Base-by-base conservation (phyloP, 2,888 invertebrate species). In the Acheta domesticus region DNA sequence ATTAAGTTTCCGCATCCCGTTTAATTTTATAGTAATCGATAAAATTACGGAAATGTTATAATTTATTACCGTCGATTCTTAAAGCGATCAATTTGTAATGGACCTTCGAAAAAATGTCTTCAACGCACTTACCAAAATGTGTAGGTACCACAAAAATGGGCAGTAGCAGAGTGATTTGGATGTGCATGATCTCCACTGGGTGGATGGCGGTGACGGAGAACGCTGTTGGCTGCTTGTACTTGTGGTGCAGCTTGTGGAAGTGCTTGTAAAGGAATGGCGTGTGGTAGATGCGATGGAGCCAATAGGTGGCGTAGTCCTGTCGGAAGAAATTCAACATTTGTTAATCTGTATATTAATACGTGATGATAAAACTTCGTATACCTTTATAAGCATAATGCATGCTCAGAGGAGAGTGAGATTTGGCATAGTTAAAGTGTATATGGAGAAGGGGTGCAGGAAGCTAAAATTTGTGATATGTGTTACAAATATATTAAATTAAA, bases 191-290 rank as follows among this genome's bases (percentile, higher is more conserved):
- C 87, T 93, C 93, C 0, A 92, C 85, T 0, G 93, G 93, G 84
- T 93, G 93, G 83, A 93, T 92, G 76, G 93, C 93, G 0, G 92
- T 92, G 2, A 92, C 92, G 1, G 93, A 92, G 87, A 93, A 93
- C 0, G 92, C 92, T 0, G 93, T 93, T 0, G 93, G 93, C 84
- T 92, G 92, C 85, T 93, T 93, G 86, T 93, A 93, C 83, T 91
- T 91, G 87, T 93, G 93, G 84, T 93, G 93, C 0, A 92, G 86
- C 86, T 93, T 93, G 87, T 93, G 93, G 86, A 93, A 93, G 84
- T 90, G 85, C 85, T 91, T 91, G 88, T 93, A 93, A 74, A 93
- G 85, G 86, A 88, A 92, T 0, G 91, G 93, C 0, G 88, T 89
- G 86, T 93, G 93, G 86, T 92, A 92, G 81, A 91, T 83, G 0